phyloP scores from a whole-genome alignment of 2,797 vertebrate species.

The Pteropus rufus region DNA sequence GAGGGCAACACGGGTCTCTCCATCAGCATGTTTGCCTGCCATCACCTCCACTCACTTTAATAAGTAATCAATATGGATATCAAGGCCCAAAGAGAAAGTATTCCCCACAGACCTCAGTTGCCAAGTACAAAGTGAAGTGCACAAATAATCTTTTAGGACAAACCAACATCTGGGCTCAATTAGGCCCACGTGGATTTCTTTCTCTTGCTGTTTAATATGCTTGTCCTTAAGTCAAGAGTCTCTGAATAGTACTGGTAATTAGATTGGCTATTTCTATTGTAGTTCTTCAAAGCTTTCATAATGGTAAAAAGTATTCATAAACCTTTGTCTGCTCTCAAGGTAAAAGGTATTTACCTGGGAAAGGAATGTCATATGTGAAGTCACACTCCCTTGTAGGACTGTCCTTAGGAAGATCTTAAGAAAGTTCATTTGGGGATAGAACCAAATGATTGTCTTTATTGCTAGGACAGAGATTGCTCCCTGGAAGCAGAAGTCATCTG shows the following conservation, averaged over 20 bases:
- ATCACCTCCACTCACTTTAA: not conserved
- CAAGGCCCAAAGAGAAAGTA: not conserved
- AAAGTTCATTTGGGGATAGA: not conserved
- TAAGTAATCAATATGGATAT: not conserved
- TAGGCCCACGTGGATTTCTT: not conserved
- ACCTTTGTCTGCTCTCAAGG: not conserved
- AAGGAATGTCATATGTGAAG: not conserved
- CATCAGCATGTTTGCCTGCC: not conserved
- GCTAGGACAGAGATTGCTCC: not conserved
- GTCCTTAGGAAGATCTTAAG: not conserved
- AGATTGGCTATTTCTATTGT: not conserved
- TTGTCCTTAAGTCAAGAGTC: not conserved
- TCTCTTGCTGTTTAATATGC: not conserved
- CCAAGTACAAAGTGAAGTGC: not conserved
- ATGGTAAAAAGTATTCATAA: not conserved
- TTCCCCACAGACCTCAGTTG: not conserved
- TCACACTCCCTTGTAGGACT: not conserved
- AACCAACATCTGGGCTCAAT: not conserved
- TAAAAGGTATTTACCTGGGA: not conserved
- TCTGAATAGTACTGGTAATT: not conserved
- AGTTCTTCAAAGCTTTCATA: slow-evolving; percentile 8
- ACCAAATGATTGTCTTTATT: not conserved
- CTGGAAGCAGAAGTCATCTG: not conserved
- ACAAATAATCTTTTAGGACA: not conserved
- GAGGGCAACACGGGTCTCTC: not conserved